Percentiles rank a stretch among this genome's conserved stretches.
These are phyloP conservation scores for Meteorus cinctellus DNA, from an alignment of 2,888 invertebrate genomes.

Conservation along the genomic window DNA sequence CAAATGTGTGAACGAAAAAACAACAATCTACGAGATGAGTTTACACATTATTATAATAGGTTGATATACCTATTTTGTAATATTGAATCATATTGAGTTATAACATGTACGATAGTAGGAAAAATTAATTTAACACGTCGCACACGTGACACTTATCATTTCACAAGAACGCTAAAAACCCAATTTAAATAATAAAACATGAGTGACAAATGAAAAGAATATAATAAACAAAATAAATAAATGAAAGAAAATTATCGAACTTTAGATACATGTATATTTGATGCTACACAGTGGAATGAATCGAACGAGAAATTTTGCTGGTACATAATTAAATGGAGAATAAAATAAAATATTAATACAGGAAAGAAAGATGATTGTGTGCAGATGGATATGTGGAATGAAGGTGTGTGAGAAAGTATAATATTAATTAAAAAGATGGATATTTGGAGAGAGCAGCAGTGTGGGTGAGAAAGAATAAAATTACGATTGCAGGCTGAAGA, in stretches of 20 bases:
- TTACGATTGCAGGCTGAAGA: slow-evolving; percentile 42
- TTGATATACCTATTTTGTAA: slow-evolving; percentile 52
- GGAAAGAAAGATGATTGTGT: slow-evolving; percentile 36
- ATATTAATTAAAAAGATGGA: slow-evolving; percentile 32
- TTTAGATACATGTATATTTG: slow-evolving; percentile 8
- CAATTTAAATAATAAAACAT: slow-evolving; percentile 43
- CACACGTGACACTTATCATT: slow-evolving; percentile 21
- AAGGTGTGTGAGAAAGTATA: slow-evolving; percentile 34
- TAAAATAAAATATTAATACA: slow-evolving; percentile 42
- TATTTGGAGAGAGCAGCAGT: slow-evolving; percentile 34
- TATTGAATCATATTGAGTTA: slow-evolving; percentile 57
- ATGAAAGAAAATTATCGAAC: slow-evolving; percentile 52
- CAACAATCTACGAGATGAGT: slow-evolving; percentile 32
- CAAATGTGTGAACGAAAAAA: slow-evolving; percentile 14
- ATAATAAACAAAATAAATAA: slow-evolving; percentile 46
- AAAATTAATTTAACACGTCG: slow-evolving; percentile 64
- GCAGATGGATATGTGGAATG: slow-evolving; percentile 38
- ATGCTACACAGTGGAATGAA: slow-evolving; percentile 33
- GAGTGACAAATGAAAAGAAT: slow-evolving; percentile 10
- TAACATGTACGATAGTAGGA: slow-evolving; percentile 66
- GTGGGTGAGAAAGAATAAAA: slow-evolving; percentile 19
- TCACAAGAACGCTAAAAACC: slow-evolving; percentile 27
- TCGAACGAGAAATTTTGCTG: slow-evolving; percentile 34
- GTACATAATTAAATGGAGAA: slow-evolving; percentile 38
- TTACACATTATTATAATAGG: slow-evolving; percentile 34